Percentiles rank a stretch among this genome's conserved stretches.
Conservation (phyloP, 2,888 invertebrate genomes). For the Cosmopolites sordidus region DNA sequence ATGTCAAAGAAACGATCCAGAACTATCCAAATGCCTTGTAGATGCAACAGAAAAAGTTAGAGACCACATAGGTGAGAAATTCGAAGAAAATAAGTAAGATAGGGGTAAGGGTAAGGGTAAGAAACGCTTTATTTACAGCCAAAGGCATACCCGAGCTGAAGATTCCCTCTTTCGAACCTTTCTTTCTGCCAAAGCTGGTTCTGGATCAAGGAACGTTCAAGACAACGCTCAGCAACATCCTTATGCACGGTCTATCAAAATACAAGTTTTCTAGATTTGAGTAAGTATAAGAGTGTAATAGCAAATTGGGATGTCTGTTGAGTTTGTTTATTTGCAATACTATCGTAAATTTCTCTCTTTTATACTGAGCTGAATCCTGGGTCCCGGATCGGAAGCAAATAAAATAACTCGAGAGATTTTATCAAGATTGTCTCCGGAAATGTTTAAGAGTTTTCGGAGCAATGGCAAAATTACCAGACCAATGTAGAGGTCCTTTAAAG, state of each 20-base stretch:
- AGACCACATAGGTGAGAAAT: constrained; percentile 33
- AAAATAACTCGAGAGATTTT: no score
- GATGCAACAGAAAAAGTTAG: constrained; percentile 37
- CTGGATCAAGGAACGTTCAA: constrained; percentile 36
- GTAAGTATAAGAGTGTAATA: constrained; percentile 33
- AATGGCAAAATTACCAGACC: no score
- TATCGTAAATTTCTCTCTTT: no score
- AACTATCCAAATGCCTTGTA: constrained; percentile 60
- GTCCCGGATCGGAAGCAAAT: no score
- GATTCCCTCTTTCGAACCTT: constrained; percentile 40
- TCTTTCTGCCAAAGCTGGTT: constrained; percentile 34
- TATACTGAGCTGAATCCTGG: no score
- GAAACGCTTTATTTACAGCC: background rate
- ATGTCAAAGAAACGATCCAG: constrained; percentile 65
- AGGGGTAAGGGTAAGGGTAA: no score
- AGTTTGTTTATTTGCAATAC: no score
- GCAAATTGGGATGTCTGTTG: no score
- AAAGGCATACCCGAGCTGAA: constrained; percentile 39
- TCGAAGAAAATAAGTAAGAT: no score
- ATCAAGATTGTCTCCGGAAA: no score
- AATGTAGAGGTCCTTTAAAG: no score
- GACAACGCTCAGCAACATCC: constrained; percentile 32
- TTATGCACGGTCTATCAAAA: constrained; percentile 31
- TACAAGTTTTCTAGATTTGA: constrained; percentile 33
- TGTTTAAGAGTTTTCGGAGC: no score